Evolutionary conservation across 2,888 invertebrate genomes (phyloP).

Genomic region (Lithosia quadra): DNA sequence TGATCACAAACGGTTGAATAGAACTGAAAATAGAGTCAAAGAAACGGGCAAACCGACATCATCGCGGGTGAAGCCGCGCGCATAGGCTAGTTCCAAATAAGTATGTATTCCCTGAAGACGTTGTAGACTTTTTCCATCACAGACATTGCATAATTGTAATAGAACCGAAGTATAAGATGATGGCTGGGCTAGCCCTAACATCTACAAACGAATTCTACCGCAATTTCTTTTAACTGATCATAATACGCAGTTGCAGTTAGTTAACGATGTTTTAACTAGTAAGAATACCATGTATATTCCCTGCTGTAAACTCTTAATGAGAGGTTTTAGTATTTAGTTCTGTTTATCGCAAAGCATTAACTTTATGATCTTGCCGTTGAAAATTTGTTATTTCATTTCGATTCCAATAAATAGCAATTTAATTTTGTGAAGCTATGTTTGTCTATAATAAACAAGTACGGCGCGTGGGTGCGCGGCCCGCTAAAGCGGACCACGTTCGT

Average conservation of each 20-base stretch:
- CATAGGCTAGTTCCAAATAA: too few species aligned
- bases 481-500: too few species aligned
- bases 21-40: too few species aligned
- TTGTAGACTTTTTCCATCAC: too few species aligned
- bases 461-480: too few species aligned
- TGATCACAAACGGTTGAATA: too few species aligned
- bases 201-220: slow-evolving; percentile 28
- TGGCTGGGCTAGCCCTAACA: slow-evolving; percentile 21
- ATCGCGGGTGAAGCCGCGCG: too few species aligned
- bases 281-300: background rate
- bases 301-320: background rate
- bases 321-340: background rate
- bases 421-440: background rate
- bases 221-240: slow-evolving; percentile 20
- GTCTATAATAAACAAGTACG: too few species aligned
- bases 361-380: background rate
- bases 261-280: slow-evolving; percentile 39
- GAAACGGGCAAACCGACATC: too few species aligned
- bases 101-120: too few species aligned
- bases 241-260: slow-evolving; percentile 19
- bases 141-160: too few species aligned
- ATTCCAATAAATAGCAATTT: background rate
- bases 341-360: background rate
- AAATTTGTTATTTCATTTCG: background rate
- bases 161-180: too few species aligned